These are phyloP conservation scores for Sebastes fasciatus DNA, from an alignment of 2,113 vertebrate genomes.

Conservation along the genomic window DNA sequence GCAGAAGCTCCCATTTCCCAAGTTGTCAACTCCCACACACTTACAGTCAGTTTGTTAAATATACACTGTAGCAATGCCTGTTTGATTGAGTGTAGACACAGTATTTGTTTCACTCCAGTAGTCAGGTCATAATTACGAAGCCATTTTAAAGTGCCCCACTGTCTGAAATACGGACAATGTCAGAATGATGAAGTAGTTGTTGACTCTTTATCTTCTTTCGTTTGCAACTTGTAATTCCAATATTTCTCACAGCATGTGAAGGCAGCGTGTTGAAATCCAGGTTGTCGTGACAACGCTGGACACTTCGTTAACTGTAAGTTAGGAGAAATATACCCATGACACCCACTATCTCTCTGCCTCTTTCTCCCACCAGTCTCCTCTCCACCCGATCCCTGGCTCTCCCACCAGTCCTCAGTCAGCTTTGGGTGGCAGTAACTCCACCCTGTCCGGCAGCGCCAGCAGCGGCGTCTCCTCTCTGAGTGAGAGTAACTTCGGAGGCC, in stretches of 20 bases:
- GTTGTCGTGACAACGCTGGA: background rate
- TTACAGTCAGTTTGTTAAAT: constrained; percentile 4
- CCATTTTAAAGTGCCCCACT: background rate
- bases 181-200: constrained; percentile 18
- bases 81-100: constrained; percentile 2
- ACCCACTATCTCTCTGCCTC: constrained; percentile 23
- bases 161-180: background rate
- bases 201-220: background rate
- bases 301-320: background rate
- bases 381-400: constrained; percentile 95
- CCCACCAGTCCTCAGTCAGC: constrained; percentile 96
- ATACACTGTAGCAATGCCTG: background rate
- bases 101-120: background rate
- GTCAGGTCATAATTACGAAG: constrained; percentile 23
- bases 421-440: constrained; percentile 95
- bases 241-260: constrained; percentile 24
- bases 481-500: constrained; percentile 91
- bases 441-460: constrained; percentile 96
- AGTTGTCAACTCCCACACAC: constrained; percentile 4
- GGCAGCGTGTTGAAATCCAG: background rate
- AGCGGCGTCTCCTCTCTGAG: constrained; percentile 96
- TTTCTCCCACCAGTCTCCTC: constrained; percentile 88
- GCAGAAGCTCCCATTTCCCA: constrained; percentile 7
- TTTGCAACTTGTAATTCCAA: background rate
- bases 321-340: background rate